Evolutionary conservation across 2,888 invertebrate genomes (phyloP).

Genomic region (Torymus auratus): DNA sequence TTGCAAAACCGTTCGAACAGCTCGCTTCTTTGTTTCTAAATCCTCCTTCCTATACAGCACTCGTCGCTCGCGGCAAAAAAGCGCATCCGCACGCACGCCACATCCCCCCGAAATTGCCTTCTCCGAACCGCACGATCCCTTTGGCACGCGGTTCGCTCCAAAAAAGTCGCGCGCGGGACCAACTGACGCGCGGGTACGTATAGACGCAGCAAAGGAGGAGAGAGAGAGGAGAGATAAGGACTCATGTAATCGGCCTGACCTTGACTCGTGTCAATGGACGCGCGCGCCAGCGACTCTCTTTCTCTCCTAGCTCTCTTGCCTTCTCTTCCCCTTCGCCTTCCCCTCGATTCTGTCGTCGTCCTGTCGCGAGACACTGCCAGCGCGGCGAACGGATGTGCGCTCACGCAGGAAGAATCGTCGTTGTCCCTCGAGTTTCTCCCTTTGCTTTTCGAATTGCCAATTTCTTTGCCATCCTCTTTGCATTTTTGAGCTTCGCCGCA

Average conservation of each 20-base stretch:
- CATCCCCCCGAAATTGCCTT: too few relatives aligned
- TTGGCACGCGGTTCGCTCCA: too few relatives aligned
- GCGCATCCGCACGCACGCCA: too few relatives aligned
- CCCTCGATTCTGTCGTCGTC: constrained; percentile 14
- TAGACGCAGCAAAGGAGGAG: neutral
- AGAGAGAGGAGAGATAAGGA: constrained; percentile 46
- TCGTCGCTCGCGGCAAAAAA: too few relatives aligned
- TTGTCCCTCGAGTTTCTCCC: neutral
- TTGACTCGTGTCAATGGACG: constrained; percentile 59
- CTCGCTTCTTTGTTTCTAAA: constrained; percentile 1
- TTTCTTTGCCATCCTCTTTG: neutral
- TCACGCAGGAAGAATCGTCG: neutral
- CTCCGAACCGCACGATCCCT: neutral
- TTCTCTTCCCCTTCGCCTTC: constrained; percentile 5
- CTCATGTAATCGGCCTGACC: constrained; percentile 57
- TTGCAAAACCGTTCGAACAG: too few relatives aligned
- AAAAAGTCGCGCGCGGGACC: too few relatives aligned
- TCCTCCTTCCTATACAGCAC: too few relatives aligned
- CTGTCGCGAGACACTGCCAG: neutral
- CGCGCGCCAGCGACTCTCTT: constrained; percentile 46
- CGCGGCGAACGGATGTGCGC: constrained; percentile 8
- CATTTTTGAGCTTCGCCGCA: neutral
- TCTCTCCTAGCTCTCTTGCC: neutral
- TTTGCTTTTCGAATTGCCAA: neutral
- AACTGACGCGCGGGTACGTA: neutral